Base-by-base conservation (phyloP, 2,888 invertebrate species). In the Latrodectus hesperus region DNA sequence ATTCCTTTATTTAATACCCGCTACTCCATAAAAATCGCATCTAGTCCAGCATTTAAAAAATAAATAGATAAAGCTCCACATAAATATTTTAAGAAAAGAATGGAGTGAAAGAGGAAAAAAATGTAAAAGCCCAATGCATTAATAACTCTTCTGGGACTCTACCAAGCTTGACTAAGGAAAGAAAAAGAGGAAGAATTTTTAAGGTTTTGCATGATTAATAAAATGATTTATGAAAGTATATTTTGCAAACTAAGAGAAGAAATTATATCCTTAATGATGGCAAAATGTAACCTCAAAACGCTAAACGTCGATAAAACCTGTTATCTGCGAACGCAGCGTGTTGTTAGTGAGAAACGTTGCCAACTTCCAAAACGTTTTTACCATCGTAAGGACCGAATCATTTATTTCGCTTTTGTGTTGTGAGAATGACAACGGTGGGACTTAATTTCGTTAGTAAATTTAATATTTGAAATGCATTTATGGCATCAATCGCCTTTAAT, bases 231-330 rank as follows among this genome's bases (percentile, higher is more conserved):
- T 73, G 86, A 26, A 9, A 16, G 22, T 14, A 22, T 76, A 81
- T 65, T 81, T 81, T 82, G 76, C 53, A 87, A 81, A 81, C 76
- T 81, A 76, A 76, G 22, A 65, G 81, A 49, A 26, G 64, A 68
- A 87, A 87, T 87, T 87, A 87, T 87, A 81, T 87, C 73, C 81
- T 87, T 87, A 87, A 87, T 87, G 86, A 81, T 77, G 76, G 51
- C 55, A 49, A 71, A 76, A 81, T 67, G 71, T 70, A 80, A 16
- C 70, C 76, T 76, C 71, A 70, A 86, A 72, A 70, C 86, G 64
- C 81, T 72, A 81, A 86, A 71, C 76, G 77, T 49, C 84, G 65
- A 84, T 84, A 84, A 84, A 84, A 72, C 11, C 53, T 72, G 77
- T 73, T 84, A 84, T 84, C 84, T 73, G 6, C 17, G 52, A 51